Evolutionary conservation across 2,113 vertebrate genomes (phyloP).

Genomic region (Protobothrops flavoviridis): DNA sequence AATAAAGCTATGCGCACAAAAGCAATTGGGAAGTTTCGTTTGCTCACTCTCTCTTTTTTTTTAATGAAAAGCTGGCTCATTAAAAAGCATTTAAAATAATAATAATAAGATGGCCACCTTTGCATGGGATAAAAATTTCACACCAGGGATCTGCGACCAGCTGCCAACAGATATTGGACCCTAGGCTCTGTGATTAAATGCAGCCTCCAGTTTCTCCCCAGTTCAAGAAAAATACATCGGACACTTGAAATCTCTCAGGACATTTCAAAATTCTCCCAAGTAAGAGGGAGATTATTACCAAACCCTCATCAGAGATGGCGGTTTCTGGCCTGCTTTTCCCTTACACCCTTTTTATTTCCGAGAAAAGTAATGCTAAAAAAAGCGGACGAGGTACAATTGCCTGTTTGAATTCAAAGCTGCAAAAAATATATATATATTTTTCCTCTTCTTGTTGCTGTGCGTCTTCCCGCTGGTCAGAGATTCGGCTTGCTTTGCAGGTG

Average conservation of each 20-base stretch:
- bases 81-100: not conserved
- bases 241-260: not conserved
- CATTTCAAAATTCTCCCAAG: not conserved
- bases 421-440: not conserved
- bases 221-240: not conserved
- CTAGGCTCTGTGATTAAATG: not conserved
- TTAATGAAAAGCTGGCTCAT: not conserved
- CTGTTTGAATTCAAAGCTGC: not conserved
- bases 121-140: not conserved
- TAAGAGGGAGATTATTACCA: too few relatives aligned
- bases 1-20: not conserved
- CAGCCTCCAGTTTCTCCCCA: not conserved
- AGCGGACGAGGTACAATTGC: rapidly evolving
- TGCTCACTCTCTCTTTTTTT: not conserved
- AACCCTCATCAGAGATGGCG: not conserved
- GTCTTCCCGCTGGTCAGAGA: not conserved
- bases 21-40: not conserved
- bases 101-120: not conserved
- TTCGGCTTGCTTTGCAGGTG: not conserved
- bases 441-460: too few relatives aligned
- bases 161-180: not conserved
- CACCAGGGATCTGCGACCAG: not conserved
- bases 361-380: not conserved
- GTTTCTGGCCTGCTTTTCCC: not conserved
- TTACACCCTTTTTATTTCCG: not conserved